Conservation (phyloP, 1,140 invertebrate genomes). For the Leptopilina clavipes region DNA sequence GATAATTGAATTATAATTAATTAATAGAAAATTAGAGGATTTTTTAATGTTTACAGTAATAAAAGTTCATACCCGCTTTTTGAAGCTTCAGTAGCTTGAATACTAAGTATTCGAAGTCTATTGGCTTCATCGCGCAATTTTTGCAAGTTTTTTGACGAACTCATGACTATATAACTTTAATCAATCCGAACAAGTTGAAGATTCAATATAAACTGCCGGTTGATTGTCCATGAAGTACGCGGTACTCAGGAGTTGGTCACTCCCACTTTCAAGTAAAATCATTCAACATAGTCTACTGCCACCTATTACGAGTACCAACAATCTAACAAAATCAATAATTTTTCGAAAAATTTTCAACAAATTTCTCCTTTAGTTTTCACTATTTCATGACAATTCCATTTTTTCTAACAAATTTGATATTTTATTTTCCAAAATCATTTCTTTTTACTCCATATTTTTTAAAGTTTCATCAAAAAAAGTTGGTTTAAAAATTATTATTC, state of each 20-base stretch:
- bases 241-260: conserved; percentile 23
- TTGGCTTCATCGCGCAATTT: conserved; percentile 81
- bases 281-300: conserved; percentile 10
- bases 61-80: conserved; percentile 67
- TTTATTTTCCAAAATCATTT: too few species aligned
- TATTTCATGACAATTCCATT: neutral
- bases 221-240: conserved; percentile 53
- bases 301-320: conserved; percentile 1
- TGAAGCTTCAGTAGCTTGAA: conserved; percentile 65
- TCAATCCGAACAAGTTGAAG: conserved; percentile 42
- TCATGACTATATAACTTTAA: conserved; percentile 55
- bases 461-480: neutral
- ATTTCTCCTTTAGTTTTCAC: neutral
- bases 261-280: conserved; percentile 18
- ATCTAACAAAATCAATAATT: neutral
- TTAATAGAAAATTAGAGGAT: too few species aligned
- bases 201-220: conserved; percentile 52
- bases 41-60: neutral
- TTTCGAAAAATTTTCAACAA: neutral
- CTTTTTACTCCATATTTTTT: too few species aligned
- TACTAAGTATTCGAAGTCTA: conserved; percentile 79
- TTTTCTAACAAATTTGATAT: too few species aligned
- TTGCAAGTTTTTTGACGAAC: conserved; percentile 65
- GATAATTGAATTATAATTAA: neutral
- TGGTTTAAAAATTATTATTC: neutral